Evolutionary conservation across 2,113 vertebrate genomes (phyloP).

Genomic region (Amazona guildingii): DNA sequence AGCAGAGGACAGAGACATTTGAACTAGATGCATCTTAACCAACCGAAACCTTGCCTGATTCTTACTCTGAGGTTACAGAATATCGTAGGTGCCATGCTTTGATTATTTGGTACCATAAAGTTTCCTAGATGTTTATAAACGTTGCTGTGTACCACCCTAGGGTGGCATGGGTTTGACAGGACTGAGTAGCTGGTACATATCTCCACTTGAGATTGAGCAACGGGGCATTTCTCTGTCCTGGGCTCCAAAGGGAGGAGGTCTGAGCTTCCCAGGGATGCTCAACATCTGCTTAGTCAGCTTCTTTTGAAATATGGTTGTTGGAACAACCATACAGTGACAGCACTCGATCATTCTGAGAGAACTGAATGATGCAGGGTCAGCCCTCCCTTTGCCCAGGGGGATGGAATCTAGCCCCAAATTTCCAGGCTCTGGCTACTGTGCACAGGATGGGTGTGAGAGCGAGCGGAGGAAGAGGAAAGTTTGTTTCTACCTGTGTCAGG

Average conservation of each 20-base stretch:
- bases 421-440: neutral
- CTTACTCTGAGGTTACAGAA: neutral
- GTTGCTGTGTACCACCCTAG: neutral
- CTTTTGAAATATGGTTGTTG: neutral
- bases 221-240: fast-evolving
- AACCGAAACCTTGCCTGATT: neutral
- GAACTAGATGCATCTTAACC: neutral
- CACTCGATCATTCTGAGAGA: neutral
- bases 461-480: neutral
- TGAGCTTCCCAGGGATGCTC: neutral
- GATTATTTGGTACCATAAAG: neutral
- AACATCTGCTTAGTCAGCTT: neutral
- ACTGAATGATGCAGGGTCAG: neutral
- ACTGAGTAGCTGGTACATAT: neutral
- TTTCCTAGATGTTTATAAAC: neutral
- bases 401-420: neutral
- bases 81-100: neutral
- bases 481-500: neutral
- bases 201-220: neutral
- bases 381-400: neutral
- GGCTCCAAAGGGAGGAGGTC: neutral
- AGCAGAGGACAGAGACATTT: neutral
- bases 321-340: neutral
- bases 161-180: neutral
- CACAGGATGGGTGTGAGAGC: neutral